Base-by-base conservation (phyloP, 2,113 vertebrate species). In the Chascanopsetta lugubris region DNA sequence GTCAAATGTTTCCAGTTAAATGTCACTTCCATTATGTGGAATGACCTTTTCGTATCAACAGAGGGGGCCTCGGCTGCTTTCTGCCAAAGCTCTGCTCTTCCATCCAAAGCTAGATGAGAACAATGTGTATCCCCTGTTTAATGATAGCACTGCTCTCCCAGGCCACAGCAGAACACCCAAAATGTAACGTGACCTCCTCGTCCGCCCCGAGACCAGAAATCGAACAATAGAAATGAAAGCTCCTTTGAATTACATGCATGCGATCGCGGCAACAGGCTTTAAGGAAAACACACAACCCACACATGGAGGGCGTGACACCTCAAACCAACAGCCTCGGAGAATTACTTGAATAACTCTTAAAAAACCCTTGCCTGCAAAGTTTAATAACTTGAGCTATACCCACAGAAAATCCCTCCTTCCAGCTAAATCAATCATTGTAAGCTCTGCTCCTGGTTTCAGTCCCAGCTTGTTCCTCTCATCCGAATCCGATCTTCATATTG, bases 51-150 rank as follows among this genome's bases (percentile, higher is more conserved):
- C 54, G 58, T 32, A 53, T 81, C 64, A 64, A 72, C 79, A 70
- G 34, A 49, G 51, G 61, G 73, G 76, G 63, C 66, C 76, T 65
- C 75, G 2, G 2, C 62, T 71, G 57, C 58, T 51, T 40, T 73
- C 56, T 77, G 89, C 87, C 85, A 88, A 80, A 62, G 65, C 48
- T 54, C 38, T 48, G 38, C 50, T 77, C 79, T 86, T 77, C 57
- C 69, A 72, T 75, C 72, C 49, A 58, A 68, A 45, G 68, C 50
- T 73, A 85, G 87, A 90, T 83, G 67, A 78, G 75, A 89, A 85
- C 88, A 89, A 87, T 79, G 69, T 89, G 89, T 79, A 66, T 72
- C 54, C 12, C 70, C 69, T 34, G 55, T 84, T 80, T 81, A 79
- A 87, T 79, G 76, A 82, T 55, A 54, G 50, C 36, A 17, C 49